phyloP scores from a whole-genome alignment of 2,113 vertebrate species.

The Trochalopteron elliotii region DNA sequence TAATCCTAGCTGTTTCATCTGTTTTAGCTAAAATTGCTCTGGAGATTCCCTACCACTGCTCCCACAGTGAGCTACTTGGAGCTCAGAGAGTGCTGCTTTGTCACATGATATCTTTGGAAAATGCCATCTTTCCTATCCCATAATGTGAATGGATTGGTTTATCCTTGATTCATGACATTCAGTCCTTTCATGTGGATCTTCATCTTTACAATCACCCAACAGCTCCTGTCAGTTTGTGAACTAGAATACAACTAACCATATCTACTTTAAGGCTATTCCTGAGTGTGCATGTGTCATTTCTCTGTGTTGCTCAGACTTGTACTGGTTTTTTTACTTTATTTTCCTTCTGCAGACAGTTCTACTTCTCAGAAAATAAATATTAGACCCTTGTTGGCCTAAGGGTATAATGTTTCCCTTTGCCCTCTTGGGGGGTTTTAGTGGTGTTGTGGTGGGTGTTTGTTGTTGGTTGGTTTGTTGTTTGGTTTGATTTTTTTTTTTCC shows the following conservation, averaged over 20 bases:
- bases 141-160: neutral
- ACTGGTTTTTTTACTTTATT: neutral
- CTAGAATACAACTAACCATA: neutral
- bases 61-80: accelerated
- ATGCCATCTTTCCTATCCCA: neutral
- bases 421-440: neutral
- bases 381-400: neutral
- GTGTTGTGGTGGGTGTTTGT: neutral
- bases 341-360: neutral
- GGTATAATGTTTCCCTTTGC: neutral
- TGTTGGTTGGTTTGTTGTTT: neutral
- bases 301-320: neutral
- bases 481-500: neutral
- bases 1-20: neutral
- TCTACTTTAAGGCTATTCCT: neutral
- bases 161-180: neutral
- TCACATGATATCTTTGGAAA: neutral
- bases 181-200: neutral
- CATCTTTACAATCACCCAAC: neutral
- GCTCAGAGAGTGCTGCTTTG: neutral
- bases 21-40: neutral
- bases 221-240: neutral
- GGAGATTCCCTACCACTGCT: neutral
- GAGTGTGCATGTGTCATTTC: neutral
- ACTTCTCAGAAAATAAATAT: neutral